Conservation (phyloP, 2,113 vertebrate genomes). For the Vombatus ursinus region DNA sequence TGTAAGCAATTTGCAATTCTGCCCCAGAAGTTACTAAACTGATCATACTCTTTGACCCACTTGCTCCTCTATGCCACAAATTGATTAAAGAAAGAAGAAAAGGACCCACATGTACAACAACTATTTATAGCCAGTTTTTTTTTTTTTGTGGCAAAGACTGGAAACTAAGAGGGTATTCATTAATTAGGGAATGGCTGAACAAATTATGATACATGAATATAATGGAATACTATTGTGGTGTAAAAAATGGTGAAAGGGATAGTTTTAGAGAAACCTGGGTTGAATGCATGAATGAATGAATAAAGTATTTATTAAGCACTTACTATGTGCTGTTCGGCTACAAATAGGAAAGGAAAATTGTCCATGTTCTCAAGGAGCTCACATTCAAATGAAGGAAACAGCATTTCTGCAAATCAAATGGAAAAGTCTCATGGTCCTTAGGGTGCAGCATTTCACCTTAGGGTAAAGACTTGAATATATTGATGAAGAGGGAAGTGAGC, state of each 20-base stretch:
- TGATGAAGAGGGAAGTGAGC: not conserved
- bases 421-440: not conserved
- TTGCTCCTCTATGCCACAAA: not conserved
- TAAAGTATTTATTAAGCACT: not conserved
- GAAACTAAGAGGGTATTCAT: not conserved
- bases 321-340: not conserved
- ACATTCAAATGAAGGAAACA: not conserved
- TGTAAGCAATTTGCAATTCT: not conserved
- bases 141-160: not conserved
- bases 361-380: not conserved
- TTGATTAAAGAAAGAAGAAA: not conserved
- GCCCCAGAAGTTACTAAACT: not conserved
- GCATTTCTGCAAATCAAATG: not conserved
- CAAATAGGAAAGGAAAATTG: not conserved
- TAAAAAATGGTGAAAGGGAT: not conserved
- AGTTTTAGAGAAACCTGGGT: not conserved
- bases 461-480: not conserved
- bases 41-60: not conserved
- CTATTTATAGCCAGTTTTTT: not conserved
- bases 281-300: not conserved
- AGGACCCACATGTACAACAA: not conserved
- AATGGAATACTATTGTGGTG: not conserved
- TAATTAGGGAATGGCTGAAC: not conserved
- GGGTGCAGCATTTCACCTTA: not conserved
- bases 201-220: not conserved